Evolutionary conservation across 2,888 invertebrate species (phyloP), one percentile per base, ranked within the genome.

Genomic region (Agrotis ipsilon): DNA sequence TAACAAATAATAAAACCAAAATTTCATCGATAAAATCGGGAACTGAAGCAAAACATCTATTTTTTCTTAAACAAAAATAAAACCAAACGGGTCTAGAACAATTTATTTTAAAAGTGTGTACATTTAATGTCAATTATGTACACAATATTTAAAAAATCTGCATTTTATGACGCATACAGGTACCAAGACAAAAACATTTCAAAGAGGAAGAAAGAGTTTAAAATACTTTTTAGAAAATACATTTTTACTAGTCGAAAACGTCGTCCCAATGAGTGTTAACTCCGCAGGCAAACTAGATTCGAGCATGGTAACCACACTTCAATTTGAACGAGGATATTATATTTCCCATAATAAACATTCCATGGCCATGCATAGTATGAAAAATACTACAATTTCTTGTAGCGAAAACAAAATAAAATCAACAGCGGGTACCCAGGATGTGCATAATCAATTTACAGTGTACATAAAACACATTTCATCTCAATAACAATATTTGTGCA

Each of bases 401-500:
- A 92, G 92, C 92, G 85, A 92, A 92, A 92, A 86, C 63, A 81
- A 92, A 92, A 88, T 72, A 89, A 90, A 90, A 89, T 86, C 76
- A 87, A 91, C 88, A 92, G 93, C 93, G 87, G 90, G 87, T 90
- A 88, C 91, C 91, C 90, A 90, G 93, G 90, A 85, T 88, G 95
- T 95, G 95, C 95, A 93, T 85, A 87, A 87, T 90, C 88, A 92
- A 92, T 93, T 88, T 92, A 95, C 94, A 94, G 94, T 95, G 94
- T 90, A 90, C 88, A 90, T 82, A 80, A 84, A 87, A 88, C 86
- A 90, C 86, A 88, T 88, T 85, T 87, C 83, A 84, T 83, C 57
- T 84, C 83, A 84, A 75, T 81, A 85, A 86, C 80, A 87, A 84
- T 84, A 84, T 85, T 72, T 86, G 88, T 88, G 87, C 88, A 87